Evolutionary conservation across 2,888 invertebrate genomes (phyloP), one percentile per base, ranked within the genome.

Genomic region (Gerosis bhagava): DNA sequence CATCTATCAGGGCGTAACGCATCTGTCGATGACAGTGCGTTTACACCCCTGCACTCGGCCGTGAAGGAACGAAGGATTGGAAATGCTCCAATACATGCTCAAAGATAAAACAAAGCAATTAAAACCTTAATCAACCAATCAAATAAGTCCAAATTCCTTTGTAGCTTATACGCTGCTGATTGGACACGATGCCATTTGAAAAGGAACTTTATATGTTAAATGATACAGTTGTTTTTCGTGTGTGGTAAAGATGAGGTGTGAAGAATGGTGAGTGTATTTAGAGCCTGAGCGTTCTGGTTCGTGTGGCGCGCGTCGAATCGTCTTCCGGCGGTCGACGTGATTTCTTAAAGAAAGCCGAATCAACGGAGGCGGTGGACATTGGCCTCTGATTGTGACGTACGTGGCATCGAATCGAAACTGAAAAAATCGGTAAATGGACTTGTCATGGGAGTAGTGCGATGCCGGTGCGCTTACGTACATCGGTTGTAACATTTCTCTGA

Each of bases 311-410:
- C 69, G 68, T 73, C 86, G 81, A 86, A 87, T 87, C 70, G 82
- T 81, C 83, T 86, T 87, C 87, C 87, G 86, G 87, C 73, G 73
- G 64, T 58, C 67, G 82, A 87, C 86, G 86, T 86, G 87, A 84
- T 86, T 84, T 84, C 86, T 83, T 76, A 69, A 83, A 82, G 86
- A 86, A 86, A 86, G 83, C 72, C 70, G 71, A 74, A 76, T 84
- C 75, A 83, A 83, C 83, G 83, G 82, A 77, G 70, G 70, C 75
- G 64, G 68, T 84, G 86, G 86, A 83, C 86, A 71, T 79, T 84
- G 83, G 80, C 83, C 83, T 61, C 70, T 67, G 70, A 78, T 81
- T 82, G 80, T 80, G 58, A 70, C 66, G 49, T 50, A 56, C 5
- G 17, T 12, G 60, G 66, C 66, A 62, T 67, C 53, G 47, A 62